phyloP scores from a whole-genome alignment of 1,140 invertebrate species.

The Drosophila sturtevanti region DNA sequence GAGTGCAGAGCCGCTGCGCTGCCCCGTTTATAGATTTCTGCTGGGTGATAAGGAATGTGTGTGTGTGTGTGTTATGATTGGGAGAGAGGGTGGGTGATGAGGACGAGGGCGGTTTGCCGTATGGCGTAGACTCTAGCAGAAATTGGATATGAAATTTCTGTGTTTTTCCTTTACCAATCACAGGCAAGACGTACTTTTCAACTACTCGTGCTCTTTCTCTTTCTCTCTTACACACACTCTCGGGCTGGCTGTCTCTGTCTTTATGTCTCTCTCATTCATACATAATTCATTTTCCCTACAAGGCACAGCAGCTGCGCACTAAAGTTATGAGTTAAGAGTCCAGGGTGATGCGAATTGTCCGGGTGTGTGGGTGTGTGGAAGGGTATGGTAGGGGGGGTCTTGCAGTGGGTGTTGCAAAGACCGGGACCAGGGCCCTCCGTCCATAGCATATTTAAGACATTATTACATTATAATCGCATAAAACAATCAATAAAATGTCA shows the following conservation, averaged over 20 bases:
- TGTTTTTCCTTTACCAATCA: slow-evolving; percentile 68
- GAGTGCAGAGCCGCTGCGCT: slow-evolving; percentile 64
- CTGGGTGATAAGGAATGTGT: slow-evolving; percentile 22
- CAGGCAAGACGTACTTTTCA: slow-evolving; percentile 18
- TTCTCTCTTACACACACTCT: slow-evolving; percentile 5
- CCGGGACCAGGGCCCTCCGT: slow-evolving; percentile 2
- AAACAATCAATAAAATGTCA: slow-evolving; percentile 82
- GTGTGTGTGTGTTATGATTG: background rate
- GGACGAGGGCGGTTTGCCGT: background rate
- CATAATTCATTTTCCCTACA: slow-evolving; percentile 53
- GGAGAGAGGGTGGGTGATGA: background rate
- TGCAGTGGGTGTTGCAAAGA: slow-evolving; percentile 8
- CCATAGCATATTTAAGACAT: slow-evolving; percentile 75
- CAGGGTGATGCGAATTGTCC: background rate
- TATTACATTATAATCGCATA: slow-evolving; percentile 82
- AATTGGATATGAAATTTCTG: slow-evolving; percentile 48
- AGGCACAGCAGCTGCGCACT: slow-evolving; percentile 74
- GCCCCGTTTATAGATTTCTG: slow-evolving; percentile 59
- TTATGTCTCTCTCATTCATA: slow-evolving; percentile 9
- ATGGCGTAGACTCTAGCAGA: background rate
- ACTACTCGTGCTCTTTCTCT: slow-evolving; percentile 1
- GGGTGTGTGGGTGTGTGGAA: background rate
- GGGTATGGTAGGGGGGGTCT: background rate
- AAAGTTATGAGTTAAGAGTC: slow-evolving; percentile 22
- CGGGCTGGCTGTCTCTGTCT: slow-evolving; percentile 1